Evolutionary conservation across 2,888 invertebrate genomes (phyloP).

Genomic region (Noctua pronuba): DNA sequence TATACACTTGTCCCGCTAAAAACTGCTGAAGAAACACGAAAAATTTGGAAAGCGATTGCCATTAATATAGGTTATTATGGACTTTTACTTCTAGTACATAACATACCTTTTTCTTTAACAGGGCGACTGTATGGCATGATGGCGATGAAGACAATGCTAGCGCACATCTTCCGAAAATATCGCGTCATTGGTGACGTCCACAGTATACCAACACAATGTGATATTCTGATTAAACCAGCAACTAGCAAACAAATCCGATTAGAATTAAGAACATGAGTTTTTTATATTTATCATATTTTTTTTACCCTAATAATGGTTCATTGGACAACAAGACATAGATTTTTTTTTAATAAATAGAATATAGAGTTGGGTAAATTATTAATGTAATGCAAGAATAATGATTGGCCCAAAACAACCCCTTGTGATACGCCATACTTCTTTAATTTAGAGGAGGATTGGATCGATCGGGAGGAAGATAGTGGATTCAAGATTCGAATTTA

Average conservation of each 20-base stretch:
- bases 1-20: background rate
- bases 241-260: conserved; percentile 35
- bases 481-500: too few relatives aligned
- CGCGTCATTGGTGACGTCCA: conserved; percentile 27
- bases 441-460: too few relatives aligned
- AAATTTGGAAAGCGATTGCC: too few relatives aligned
- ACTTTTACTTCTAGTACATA: background rate
- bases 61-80: background rate
- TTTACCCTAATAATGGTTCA: too few relatives aligned
- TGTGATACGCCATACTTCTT: too few relatives aligned
- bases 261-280: conserved; percentile 28
- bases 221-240: conserved; percentile 36
- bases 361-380: too few relatives aligned
- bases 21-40: background rate
- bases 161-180: conserved; percentile 48
- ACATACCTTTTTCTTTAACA: conserved; percentile 11
- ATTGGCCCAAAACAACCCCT: too few relatives aligned
- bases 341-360: too few relatives aligned
- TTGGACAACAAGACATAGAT: too few relatives aligned
- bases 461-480: too few relatives aligned
- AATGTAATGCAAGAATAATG: too few relatives aligned
- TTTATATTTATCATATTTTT: too few relatives aligned
- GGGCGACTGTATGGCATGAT: conserved; percentile 43
- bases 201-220: conserved; percentile 27
- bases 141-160: conserved; percentile 51